phyloP scores from a whole-genome alignment of 2,113 vertebrate species.

The Guaruba guarouba region DNA sequence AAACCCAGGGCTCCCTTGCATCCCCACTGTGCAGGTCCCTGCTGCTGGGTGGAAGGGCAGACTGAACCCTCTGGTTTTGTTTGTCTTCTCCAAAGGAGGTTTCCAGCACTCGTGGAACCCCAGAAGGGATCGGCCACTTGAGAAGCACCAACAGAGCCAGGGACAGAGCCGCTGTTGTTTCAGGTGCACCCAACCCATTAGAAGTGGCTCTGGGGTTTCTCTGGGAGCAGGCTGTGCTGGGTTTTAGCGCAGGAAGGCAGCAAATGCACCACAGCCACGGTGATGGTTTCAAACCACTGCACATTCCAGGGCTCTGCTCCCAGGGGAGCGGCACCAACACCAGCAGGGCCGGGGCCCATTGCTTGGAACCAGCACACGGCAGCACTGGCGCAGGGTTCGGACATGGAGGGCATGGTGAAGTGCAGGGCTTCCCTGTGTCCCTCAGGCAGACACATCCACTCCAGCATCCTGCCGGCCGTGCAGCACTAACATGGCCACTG shows the following conservation, averaged over 20 bases:
- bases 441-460: not conserved
- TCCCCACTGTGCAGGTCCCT: rapidly evolving
- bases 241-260: not conserved
- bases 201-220: not conserved
- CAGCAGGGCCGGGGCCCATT: not conserved
- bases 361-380: rapidly evolving
- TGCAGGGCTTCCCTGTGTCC: rapidly evolving
- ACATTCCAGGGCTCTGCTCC: not conserved
- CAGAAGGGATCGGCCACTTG: too few species aligned
- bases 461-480: rapidly evolving
- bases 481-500: not conserved
- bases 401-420: rapidly evolving
- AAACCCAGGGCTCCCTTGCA: not conserved
- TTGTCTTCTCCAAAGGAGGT: not conserved
- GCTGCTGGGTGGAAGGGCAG: not conserved
- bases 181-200: not conserved
- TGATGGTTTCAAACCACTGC: rapidly evolving
- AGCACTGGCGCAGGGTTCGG: not conserved
- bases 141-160: not conserved
- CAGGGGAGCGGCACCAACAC: rapidly evolving
- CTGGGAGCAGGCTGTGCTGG: not conserved
- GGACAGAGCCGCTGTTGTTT: not conserved
- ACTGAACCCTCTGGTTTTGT: rapidly evolving
- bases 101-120: rapidly evolving
- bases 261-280: not conserved